Base-by-base conservation (phyloP, 2,888 invertebrate genomes). In the Blastobasis lacticolella region DNA sequence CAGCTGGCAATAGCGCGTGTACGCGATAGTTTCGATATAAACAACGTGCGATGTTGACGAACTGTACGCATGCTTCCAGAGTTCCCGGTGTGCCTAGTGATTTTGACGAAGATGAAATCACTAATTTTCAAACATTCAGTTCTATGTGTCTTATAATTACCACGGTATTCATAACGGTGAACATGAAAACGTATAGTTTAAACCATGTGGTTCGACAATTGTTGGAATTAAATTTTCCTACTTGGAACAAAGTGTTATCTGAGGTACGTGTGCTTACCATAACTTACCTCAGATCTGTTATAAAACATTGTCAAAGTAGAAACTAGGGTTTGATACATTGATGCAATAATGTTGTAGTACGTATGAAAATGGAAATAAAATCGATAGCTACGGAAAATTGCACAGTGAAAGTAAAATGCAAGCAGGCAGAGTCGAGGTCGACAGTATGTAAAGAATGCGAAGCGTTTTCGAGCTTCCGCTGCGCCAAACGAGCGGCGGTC, bases 401-500 rank as follows among this genome's bases (percentile, higher is more conserved):
- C 49, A 54, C 55, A 68, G 72, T 65, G 73, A 79, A 74, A 75
- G 71, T 71, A 68, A 63, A 63, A 65, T 55, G 52, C 50, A 53
- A 51, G 53, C 52, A 49, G 10, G 41, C 49, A 48, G 46, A 48
- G 45, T 50, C 48, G 46, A 53, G 53, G 55, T 46, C 52, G 46
- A 23, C 41, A 50, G 49, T 51, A 55, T 64, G 59, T 54, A 56
- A 63, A 67, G 67, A 71, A 74, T 71, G 71, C 63, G 60, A 56
- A 23, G 23, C 61, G 68, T 69, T 71, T 64, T 61, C 57, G 56
- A 57, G 58, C 54, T 70, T 74, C 67, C 68, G 63, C 60, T 70
- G 65, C 60, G 64, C 54, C 60, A 60, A 65, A 60, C 50, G 48
- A 55, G 49, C 44, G 37, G 48, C 55, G 52, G 54, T 54, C 53